phyloP scores from a whole-genome alignment of 1,140 invertebrate genomes.

The Zeugodacus cucurbitae region DNA sequence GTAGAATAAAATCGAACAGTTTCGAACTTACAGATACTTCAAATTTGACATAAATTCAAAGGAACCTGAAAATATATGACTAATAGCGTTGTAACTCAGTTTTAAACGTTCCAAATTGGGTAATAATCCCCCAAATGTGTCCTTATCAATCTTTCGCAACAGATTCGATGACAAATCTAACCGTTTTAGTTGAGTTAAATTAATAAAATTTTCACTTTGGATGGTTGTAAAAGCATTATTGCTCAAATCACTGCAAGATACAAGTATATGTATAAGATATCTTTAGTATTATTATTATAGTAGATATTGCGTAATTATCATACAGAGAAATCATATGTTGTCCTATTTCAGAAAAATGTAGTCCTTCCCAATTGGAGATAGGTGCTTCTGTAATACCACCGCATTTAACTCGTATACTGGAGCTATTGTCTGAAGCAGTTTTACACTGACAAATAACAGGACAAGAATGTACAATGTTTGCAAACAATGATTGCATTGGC shows the following conservation, averaged over 20 bases:
- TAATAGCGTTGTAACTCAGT: constrained; percentile 77
- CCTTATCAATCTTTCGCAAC: constrained; percentile 72
- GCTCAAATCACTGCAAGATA: constrained; percentile 74
- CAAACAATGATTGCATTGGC: neutral
- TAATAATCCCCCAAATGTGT: constrained; percentile 72
- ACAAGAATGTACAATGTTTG: constrained; percentile 45
- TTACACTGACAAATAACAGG: constrained; percentile 61
- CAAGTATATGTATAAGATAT: constrained; percentile 46
- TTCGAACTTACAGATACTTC: constrained; percentile 77
- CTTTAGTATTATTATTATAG: constrained; percentile 64
- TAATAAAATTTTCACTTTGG: constrained; percentile 78
- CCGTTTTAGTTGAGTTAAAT: constrained; percentile 74
- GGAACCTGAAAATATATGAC: constrained; percentile 72
- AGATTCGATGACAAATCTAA: constrained; percentile 77
- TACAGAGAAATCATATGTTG: constrained; percentile 40
- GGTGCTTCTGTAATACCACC: constrained; percentile 61
- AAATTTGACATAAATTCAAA: constrained; percentile 75
- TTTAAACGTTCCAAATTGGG: constrained; percentile 74
- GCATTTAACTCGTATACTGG: constrained; percentile 67
- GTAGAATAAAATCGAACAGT: neutral
- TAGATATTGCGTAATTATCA: constrained; percentile 64
- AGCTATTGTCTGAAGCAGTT: constrained; percentile 56
- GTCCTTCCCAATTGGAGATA: constrained; percentile 64
- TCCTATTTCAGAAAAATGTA: constrained; percentile 55
- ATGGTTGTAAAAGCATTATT: constrained; percentile 81